Evolutionary conservation across 2,797 vertebrate genomes (phyloP).

Genomic region (Cyclopterus lumpus): DNA sequence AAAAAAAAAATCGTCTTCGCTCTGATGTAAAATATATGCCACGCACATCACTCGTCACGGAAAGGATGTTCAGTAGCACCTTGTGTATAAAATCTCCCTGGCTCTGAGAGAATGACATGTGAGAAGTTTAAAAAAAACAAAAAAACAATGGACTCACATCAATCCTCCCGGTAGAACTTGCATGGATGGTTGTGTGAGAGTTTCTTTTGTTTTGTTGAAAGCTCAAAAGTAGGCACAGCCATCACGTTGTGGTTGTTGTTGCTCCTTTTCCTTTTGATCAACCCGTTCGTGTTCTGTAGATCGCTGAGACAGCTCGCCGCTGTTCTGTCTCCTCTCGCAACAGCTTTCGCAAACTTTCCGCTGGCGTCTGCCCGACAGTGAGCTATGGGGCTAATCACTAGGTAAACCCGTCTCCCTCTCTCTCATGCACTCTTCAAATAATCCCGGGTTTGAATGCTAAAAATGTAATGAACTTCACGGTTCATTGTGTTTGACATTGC

Average conservation of each 20-base stretch:
- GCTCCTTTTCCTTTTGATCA: conserved; percentile 57
- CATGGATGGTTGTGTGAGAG: neutral
- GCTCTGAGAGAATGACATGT: conserved; percentile 12
- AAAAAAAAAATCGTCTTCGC: neutral
- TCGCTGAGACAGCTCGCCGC: conserved; percentile 66
- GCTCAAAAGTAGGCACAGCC: conserved; percentile 44
- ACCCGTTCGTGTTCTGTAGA: conserved; percentile 37
- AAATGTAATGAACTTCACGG: conserved; percentile 99
- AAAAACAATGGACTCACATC: neutral
- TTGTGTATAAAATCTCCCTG: neutral
- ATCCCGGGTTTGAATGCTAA: conserved; percentile 96
- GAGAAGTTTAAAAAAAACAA: neutral
- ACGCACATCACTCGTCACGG: neutral
- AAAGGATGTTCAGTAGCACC: neutral
- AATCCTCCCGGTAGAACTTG: conserved; percentile 7
- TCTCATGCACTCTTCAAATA: conserved; percentile 90
- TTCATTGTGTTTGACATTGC: conserved; percentile 99
- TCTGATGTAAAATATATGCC: neutral
- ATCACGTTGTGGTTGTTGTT: conserved; percentile 30
- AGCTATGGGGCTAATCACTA: conserved; percentile 92
- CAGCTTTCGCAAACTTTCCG: conserved; percentile 69
- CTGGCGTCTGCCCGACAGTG: conserved; percentile 88
- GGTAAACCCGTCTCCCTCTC: conserved; percentile 89
- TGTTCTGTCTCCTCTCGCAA: conserved; percentile 60
- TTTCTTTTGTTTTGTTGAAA: conserved; percentile 23